Evolutionary conservation across 1,140 invertebrate species (phyloP), one percentile per base, ranked within the genome.

Genomic region (Stratiolaelaps scimitus): DNA sequence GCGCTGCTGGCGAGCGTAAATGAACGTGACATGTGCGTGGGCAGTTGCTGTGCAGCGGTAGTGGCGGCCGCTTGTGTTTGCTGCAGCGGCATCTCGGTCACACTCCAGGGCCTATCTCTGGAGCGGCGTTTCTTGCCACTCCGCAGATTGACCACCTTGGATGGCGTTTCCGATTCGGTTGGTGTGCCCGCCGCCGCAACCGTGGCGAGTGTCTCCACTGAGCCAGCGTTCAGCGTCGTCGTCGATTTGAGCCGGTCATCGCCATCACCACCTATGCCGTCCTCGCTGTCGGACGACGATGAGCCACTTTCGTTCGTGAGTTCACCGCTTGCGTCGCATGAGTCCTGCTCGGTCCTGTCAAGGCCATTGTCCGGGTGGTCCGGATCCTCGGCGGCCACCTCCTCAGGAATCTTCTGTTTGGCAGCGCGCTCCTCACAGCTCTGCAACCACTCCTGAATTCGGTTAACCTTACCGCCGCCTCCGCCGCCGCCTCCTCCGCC

Each of bases 61-160:
- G 17, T 60, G 53, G 15, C 23, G 2, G 34, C 34, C 53, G 26
- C 15, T 26, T 34, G 26, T n/a, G n/a, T n/a, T n/a, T n/a, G n/a
- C n/a, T n/a, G n/a, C n/a, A n/a, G n/a, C 23, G 26, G 53, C 34
- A 60, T 29, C 26, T 60, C 53, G 34, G 53, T 60, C 15, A 60
- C 53, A 34, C 53, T 60, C 53, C 53, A 60, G 34, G 53, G 53
- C 23, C 53, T 60, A 60, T 60, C 53, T 60, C 53, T 60, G 26
- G 53, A 60, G 53, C 53, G 53, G 34, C 53, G 53, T 60, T 60
- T 60, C 34, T 60, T 26, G 13, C 53, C 53, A 26, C 53, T 60
- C 53, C 53, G 53, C 53, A 60, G 53, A 60, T 60, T 60, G 23
- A 60, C 34, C 10, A 40, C 53, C 23, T 60, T 60, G 26, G 53